These are phyloP conservation scores for Drosophila affinis DNA, from an alignment of 2,888 invertebrate species.

Conservation along the genomic window DNA sequence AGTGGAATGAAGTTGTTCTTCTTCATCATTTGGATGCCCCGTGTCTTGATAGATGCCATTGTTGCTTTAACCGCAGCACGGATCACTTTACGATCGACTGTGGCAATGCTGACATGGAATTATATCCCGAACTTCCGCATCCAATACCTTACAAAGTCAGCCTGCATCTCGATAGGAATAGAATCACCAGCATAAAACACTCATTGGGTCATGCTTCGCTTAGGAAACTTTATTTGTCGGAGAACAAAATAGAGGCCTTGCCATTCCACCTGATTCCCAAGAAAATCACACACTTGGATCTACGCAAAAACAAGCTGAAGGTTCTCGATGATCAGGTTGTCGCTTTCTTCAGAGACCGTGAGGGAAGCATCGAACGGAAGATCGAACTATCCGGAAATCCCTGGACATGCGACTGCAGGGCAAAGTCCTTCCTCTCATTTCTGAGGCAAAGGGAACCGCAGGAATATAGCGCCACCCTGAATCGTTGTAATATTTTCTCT, in stretches of 20 bases:
- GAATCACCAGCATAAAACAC: no score
- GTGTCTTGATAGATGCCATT: neutral
- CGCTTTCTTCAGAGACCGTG: neutral
- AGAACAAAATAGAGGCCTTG: neutral
- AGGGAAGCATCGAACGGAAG: neutral
- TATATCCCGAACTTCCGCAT: no score
- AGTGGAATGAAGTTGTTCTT: neutral
- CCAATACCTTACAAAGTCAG: no score
- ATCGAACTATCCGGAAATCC: constrained; percentile 16
- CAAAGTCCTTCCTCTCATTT: constrained; percentile 5
- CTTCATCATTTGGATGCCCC: neutral
- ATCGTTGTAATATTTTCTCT: neutral
- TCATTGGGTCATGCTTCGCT: no score
- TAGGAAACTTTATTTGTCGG: no score
- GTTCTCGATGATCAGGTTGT: neutral
- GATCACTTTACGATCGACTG: no score
- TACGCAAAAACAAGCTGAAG: neutral
- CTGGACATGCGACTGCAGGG: constrained; percentile 7
- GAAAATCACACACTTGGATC: constrained; percentile 12
- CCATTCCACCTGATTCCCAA: constrained; percentile 30
- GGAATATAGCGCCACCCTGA: neutral
- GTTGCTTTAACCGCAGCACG: neutral
- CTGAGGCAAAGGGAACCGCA: constrained; percentile 1
- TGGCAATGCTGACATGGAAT: no score
- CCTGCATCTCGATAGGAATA: no score